Base-by-base conservation (phyloP, 2,113 vertebrate species). In the Candoia aspera region DNA sequence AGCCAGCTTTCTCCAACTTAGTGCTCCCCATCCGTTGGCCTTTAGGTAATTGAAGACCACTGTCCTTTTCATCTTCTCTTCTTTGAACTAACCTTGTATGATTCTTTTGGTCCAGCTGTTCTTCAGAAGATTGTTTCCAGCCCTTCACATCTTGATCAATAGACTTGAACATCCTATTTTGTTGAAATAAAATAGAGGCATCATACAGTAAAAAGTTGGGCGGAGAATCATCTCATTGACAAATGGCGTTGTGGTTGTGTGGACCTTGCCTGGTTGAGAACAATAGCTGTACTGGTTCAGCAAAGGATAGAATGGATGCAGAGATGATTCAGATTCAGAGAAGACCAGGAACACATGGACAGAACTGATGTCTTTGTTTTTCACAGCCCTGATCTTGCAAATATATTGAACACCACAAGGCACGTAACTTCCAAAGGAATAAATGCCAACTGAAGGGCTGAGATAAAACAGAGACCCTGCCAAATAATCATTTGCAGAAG, bases 341-440 rank as follows among this genome's bases (percentile, higher is more conserved):
- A 55, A 73, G 92, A 86, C 84, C 8, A 37, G 55, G 91, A 93
- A 57, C 57, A 64, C 84, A 91, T 19, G 19, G 42, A 55, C 92
- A 93, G 92, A 90, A 89, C 94, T 94, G 88, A 12, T 88, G 62
- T 89, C 64, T 83, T 93, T 93, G n/a, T 54, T 54, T 62, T 87
- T 86, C 57, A 92, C 29, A 89, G 26, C 90, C 93, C 68, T 94
- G 92, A 83, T 95, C 92, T 86, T 93, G 93, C 88, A 93, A 93
- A n/a, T 86, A 91, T 93, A 89, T 93, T 95, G 94, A 93, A 94
- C 87, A 95, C 90, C 93, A 88, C 49, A 89, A 94, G 73, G 90
- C 85, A 58, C 92, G 91, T 93, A 94, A 91, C 89, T 96, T 96
- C 88, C 92, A 92, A 86, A 55, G 91, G 93, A 79, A 92, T 91